A percentile compares a stretch with the other conserved stretches of the same genome.
Conservation (phyloP, 1,140 invertebrate genomes). For the Ceratosolen solmsi region DNA sequence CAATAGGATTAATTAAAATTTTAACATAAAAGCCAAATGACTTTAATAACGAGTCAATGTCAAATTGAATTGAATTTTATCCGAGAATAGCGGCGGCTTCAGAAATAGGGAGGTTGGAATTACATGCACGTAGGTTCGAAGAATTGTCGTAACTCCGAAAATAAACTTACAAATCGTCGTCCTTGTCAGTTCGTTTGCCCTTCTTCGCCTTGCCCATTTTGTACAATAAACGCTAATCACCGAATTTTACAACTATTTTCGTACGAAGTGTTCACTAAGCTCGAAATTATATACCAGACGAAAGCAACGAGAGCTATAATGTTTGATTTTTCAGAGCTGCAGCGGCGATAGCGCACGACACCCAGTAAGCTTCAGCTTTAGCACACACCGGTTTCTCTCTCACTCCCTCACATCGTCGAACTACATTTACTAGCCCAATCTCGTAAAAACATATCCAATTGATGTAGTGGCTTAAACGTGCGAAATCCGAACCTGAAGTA, state of each 20-base stretch:
- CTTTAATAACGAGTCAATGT: not conserved
- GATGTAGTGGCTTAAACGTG: not conserved
- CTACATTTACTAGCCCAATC: not conserved
- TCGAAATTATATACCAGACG: conserved; percentile 57
- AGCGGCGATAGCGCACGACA: not conserved
- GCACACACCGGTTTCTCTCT: not conserved
- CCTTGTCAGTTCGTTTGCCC: conserved; percentile 78
- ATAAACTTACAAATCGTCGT: conserved; percentile 78
- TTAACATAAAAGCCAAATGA: not conserved
- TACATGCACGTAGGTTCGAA: not conserved
- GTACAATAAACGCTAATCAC: conserved; percentile 51
- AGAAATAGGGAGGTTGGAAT: not conserved
- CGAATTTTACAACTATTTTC: conserved; percentile 51
- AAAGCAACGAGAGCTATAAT: conserved; percentile 49
- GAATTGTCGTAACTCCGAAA: conserved; percentile 52
- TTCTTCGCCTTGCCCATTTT: conserved; percentile 82
- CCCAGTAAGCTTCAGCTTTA: conserved; percentile 3
- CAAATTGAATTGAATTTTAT: not conserved
- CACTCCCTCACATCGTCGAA: not conserved
- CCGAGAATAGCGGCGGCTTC: not conserved
- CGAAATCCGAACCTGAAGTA: not conserved
- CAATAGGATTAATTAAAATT: not conserved
- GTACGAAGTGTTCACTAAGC: conserved; percentile 33
- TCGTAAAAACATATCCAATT: not conserved
- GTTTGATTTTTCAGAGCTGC: conserved; percentile 6